Base-by-base conservation (phyloP, 2,113 vertebrate species). In the Casuarius casuarius region DNA sequence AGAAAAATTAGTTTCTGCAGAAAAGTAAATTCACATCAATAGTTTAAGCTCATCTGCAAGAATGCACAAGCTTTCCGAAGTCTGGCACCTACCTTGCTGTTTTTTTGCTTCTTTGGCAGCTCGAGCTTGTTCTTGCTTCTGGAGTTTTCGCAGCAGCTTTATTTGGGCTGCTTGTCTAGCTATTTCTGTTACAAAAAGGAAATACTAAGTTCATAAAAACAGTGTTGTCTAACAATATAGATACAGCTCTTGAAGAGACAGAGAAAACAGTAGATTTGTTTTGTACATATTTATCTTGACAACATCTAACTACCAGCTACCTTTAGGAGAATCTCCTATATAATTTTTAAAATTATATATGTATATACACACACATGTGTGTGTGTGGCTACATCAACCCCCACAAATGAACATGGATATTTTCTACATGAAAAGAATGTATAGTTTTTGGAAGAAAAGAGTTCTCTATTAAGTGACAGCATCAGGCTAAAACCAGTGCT, bases 81-180 rank as follows among this genome's bases (percentile, higher is more conserved):
- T 80, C 54, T 75, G 90, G 12, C 51, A 65, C 73, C 88, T 95
- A 99, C 99, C 99, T 98, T 99, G 99, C 85, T 99, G 99, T 95
- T 98, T 99, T 97, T 98, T 99, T 3, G 99, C 99, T 97, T 99
- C 99, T 98, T 99, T 99, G 84, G 99, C 98, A 46, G 99, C 99
- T 91, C 98, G 98, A 5, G 98, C 99, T 96, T 99, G 98, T 44
- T 99, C 99, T 92, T 99, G 99, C 84, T 99, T 99, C 97, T 99
- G 99, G 72, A 99, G 98, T 97, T 99, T 99, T 95, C 99, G 98
- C 96, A 99, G 98, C 95, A 99, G 97, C 97, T 99, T 99, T 96
- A 99, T 99, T 96, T 99, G 99, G 87, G 99, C 99, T 81, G 99
- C 99, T 98, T 99, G 99, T 82, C 99, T 99, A 62, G 99, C 99